A percentile compares a stretch with the other conserved stretches of the same genome.
phyloP scores from a whole-genome alignment of 2,888 invertebrate genomes.

The Hesperia comma region DNA sequence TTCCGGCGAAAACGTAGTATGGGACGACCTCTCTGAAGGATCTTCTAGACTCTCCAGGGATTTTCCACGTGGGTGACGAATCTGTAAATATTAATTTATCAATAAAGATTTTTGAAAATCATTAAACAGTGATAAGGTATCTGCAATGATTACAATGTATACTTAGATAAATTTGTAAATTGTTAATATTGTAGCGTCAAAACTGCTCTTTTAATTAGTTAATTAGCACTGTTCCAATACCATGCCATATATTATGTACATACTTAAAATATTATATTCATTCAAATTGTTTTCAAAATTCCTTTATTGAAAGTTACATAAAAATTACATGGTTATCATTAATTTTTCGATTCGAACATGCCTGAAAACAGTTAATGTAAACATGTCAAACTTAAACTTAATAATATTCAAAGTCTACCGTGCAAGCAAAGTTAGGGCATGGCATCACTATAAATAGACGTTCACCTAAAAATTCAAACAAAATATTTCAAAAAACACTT shows the following conservation, averaged over 20 bases:
- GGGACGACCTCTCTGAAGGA: slow-evolving; percentile 86
- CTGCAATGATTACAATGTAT: slow-evolving; percentile 1
- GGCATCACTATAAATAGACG: slow-evolving; percentile 16
- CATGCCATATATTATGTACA: slow-evolving; percentile 38
- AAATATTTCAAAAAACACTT: slow-evolving; percentile 46
- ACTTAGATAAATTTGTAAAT: slow-evolving; percentile 20
- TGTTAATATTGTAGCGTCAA: slow-evolving; percentile 27
- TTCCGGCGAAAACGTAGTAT: slow-evolving; percentile 85
- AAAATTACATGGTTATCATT: slow-evolving; percentile 14
- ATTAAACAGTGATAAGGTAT: not conserved
- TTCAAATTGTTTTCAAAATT: slow-evolving; percentile 19
- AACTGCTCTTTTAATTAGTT: slow-evolving; percentile 29
- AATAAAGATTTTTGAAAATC: not conserved
- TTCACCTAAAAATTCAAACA: slow-evolving; percentile 11
- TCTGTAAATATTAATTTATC: slow-evolving; percentile 71
- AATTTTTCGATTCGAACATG: slow-evolving; percentile 17
- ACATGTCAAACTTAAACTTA: slow-evolving; percentile 29
- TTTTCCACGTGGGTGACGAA: slow-evolving; percentile 92
- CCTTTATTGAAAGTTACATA: no score
- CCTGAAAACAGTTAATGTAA: slow-evolving; percentile 3
- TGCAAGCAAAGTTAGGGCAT: slow-evolving; percentile 54
- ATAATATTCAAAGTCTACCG: slow-evolving; percentile 55
- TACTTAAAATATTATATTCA: slow-evolving; percentile 30
- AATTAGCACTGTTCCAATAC: slow-evolving; percentile 25
- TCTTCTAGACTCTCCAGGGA: slow-evolving; percentile 94